Evolutionary conservation across 2,797 vertebrate genomes (phyloP), one percentile per base, ranked within the genome.

Genomic region (Peromyscus nudipes): DNA sequence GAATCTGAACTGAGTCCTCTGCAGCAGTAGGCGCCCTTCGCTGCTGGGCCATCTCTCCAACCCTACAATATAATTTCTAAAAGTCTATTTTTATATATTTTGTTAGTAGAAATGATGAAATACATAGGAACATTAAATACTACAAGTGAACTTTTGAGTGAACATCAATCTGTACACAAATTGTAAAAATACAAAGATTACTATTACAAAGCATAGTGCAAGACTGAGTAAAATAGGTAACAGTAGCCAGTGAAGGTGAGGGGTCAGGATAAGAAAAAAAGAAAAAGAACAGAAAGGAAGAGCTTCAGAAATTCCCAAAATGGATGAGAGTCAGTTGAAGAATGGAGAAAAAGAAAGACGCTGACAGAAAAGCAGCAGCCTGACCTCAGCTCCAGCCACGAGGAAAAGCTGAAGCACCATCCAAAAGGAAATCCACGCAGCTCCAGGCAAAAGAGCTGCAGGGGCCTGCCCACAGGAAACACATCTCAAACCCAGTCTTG

Each of bases 131-230:
- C 67, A 27, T 82, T 12, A 76, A 43, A 76, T 75, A 65, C 8
- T 79, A 25, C 9, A 95, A 40, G 12, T 60, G 31, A 93, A 87
- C 52, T 86, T 81, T 89, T 81, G 13, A 94, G 34, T 67, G 23
- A 84, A 7, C 8, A 81, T 40, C 92, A 19, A 57, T 43, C 21
- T 67, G 91, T 90, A 95, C 89, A 89, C 31, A 91, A 94, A 96
- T 9, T 84, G 21, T 57, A 6, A 80, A 95, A 95, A 92, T 57
- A 83, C 34, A 81, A 94, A 46, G 92, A 79, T 93, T n/a, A 90
- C 40, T 85, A 77, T 57, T 76, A 65, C 89, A 96, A 94, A 75
- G 27, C 75, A 60, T 4, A 5, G 37, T 2, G 19, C 16, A 60
- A 75, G 16, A 43, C 27, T 57, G 37, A 29, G 37, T 29, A 75